These are phyloP conservation scores for Atrina japonica DNA, from an alignment of 2,888 invertebrate species.

Conservation along the genomic window DNA sequence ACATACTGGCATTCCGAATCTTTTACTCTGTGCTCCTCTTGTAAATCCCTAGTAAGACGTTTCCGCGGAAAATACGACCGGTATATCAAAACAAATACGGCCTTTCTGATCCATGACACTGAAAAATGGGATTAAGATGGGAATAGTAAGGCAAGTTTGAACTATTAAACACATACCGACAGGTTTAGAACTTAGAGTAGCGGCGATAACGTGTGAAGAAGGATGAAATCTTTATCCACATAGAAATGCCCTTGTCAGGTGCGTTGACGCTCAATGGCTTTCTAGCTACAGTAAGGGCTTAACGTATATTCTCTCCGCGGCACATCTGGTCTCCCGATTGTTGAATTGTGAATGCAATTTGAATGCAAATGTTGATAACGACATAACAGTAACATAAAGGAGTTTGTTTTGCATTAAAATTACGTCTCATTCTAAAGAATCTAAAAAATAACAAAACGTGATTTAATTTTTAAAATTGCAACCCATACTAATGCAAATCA, in stretches of 20 bases:
- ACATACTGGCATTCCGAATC: constrained; percentile 15
- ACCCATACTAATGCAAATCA: too few species aligned
- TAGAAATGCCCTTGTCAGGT: constrained; percentile 10
- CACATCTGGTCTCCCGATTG: too few species aligned
- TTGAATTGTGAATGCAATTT: too few species aligned
- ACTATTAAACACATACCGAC: constrained; percentile 11
- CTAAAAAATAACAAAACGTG: too few species aligned
- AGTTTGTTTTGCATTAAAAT: too few species aligned
- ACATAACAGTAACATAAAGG: too few species aligned
- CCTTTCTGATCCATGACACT: constrained; percentile 25
- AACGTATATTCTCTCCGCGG: too few species aligned
- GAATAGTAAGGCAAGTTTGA: constrained; percentile 16
- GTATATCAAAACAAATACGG: constrained; percentile 29
- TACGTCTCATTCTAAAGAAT: too few species aligned
- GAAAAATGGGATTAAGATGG: constrained; percentile 29
- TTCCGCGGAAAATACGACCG: constrained; percentile 10
- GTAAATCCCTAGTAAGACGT: constrained; percentile 26
- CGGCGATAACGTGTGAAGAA: constrained; percentile 17
- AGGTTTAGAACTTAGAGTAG: constrained; percentile 7
- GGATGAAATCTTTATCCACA: constrained; percentile 14
- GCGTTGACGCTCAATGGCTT: constrained; percentile 6
- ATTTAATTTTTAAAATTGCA: too few species aligned
- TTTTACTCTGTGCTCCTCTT: constrained; percentile 7
- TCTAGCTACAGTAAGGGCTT: too few species aligned
- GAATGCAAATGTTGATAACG: too few species aligned